These are phyloP conservation scores for Zapus hudsonius DNA, from an alignment of 2,113 vertebrate species.

Conservation along the genomic window DNA sequence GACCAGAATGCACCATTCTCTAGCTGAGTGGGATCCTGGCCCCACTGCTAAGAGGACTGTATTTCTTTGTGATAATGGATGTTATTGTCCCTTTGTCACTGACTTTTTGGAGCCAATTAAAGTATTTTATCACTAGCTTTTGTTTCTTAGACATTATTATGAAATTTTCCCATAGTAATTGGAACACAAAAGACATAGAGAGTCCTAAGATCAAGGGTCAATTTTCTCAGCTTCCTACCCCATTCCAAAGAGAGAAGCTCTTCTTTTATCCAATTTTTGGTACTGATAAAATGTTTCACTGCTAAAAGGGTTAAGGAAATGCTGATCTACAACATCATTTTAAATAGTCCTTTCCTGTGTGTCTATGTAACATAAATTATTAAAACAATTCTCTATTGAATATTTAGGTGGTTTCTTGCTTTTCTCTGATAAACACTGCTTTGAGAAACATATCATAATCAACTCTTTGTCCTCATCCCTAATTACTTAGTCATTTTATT, in stretches of 20 bases:
- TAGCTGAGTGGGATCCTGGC: background rate
- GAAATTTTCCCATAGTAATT: background rate
- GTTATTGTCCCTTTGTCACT: background rate
- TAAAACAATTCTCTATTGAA: slow-evolving; percentile 13
- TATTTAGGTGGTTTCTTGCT: slow-evolving; percentile 18
- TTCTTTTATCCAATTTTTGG: background rate
- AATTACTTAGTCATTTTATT: slow-evolving; percentile 30
- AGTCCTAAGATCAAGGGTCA: background rate
- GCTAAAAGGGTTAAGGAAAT: slow-evolving; percentile 1
- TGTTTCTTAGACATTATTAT: background rate
- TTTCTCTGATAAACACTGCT: slow-evolving; percentile 3
- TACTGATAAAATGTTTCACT: slow-evolving; percentile 12
- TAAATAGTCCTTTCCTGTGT: slow-evolving; percentile 3
- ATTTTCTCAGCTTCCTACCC: background rate
- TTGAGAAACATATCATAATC: background rate
- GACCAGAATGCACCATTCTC: background rate
- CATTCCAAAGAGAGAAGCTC: background rate
- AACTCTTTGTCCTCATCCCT: background rate
- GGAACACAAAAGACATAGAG: background rate
- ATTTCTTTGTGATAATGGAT: background rate
- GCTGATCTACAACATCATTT: background rate
- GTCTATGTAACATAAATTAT: slow-evolving; percentile 24
- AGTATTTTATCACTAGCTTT: background rate
- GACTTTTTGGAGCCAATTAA: background rate
- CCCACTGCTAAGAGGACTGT: background rate